Conservation (phyloP, 2,113 vertebrate species). For the Pelusios castaneus region DNA sequence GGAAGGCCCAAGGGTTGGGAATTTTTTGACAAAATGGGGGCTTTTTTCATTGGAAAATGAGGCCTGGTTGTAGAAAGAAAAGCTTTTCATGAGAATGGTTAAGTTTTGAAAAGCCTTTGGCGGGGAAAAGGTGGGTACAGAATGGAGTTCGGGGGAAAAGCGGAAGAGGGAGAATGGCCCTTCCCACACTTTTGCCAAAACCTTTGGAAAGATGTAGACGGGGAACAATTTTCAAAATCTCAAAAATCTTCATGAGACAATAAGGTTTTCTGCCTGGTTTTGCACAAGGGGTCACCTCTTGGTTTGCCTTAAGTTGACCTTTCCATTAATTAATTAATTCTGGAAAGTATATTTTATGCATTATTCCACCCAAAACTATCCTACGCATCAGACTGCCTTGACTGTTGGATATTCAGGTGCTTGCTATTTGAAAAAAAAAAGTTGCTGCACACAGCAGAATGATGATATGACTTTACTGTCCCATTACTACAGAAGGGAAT, state of each 20-base stretch:
- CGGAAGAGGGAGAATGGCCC: not conserved
- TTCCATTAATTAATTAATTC: not conserved
- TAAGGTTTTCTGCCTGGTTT: not conserved
- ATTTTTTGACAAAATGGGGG: not conserved
- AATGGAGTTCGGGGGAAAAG: not conserved
- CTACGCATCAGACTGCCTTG: not conserved
- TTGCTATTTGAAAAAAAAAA: not conserved
- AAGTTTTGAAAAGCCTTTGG: not conserved
- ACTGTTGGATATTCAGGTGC: not conserved
- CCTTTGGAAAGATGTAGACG: not conserved
- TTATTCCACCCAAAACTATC: not conserved
- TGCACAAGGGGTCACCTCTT: not conserved
- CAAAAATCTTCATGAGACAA: not conserved
- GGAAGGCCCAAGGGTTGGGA: not conserved
- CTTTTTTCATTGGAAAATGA: not conserved
- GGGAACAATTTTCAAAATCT: not conserved
- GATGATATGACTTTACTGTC: not conserved
- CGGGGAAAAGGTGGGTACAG: not conserved
- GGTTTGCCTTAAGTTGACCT: not conserved
- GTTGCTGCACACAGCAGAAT: not conserved
- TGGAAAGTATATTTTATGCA: not conserved
- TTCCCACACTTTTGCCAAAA: not conserved
- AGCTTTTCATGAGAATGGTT: not conserved
- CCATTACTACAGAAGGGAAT: not conserved
- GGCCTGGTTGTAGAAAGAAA: not conserved